Evolutionary conservation across 2,113 vertebrate species (phyloP).

Genomic region (Actenoides lindsayi): DNA sequence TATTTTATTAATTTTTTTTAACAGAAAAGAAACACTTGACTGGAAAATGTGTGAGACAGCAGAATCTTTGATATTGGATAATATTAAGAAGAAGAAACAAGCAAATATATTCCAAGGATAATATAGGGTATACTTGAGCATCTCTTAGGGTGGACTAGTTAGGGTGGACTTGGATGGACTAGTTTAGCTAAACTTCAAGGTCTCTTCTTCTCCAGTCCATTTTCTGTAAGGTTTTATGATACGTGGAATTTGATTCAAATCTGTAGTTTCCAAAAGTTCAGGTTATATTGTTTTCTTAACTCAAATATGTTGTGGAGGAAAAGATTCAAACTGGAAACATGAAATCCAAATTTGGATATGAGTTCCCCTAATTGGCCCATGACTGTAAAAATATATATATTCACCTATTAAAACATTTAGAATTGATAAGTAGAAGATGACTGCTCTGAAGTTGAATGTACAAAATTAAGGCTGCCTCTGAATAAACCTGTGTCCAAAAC

Average conservation of each 20-base stretch:
- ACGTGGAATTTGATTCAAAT: not conserved
- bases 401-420: not conserved
- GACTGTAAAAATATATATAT: not conserved
- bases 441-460: not conserved
- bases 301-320: not conserved
- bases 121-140: not conserved
- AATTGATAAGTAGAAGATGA: not conserved
- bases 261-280: not conserved
- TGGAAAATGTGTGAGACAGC: not conserved
- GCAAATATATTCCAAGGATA: not conserved
- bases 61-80: not conserved
- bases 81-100: not conserved
- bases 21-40: not conserved
- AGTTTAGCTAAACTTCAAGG: not conserved
- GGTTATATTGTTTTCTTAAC: not conserved
- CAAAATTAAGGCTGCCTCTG: not conserved
- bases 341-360: not conserved
- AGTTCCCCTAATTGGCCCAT: not conserved
- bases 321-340: not conserved
- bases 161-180: not conserved
- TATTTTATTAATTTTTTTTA: not conserved
- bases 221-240: not conserved
- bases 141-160: not conserved
- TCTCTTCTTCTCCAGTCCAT: not conserved
- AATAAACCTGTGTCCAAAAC: not conserved